Percentiles rank a stretch among this genome's conserved stretches.
Evolutionary conservation across 2,888 invertebrate genomes (phyloP).

Genomic region (Chorisops tibialis): DNA sequence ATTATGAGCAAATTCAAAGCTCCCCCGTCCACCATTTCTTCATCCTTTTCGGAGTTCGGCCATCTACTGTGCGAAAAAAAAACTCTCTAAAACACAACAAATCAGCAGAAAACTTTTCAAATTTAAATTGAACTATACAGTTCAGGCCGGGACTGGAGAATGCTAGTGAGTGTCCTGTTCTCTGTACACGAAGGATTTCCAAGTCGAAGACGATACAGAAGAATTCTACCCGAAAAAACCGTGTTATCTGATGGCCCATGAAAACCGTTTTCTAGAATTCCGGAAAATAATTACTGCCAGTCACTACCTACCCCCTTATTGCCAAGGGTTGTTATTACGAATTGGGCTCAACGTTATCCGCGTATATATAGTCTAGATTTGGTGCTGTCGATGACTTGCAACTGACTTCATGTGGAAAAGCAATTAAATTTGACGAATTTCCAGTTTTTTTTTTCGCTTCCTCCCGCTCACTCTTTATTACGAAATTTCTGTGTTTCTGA

Average conservation of each 20-base stretch:
- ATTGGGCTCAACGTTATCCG: not conserved
- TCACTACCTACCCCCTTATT: conserved; percentile 5
- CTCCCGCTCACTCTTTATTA: too few species aligned
- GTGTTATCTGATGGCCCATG: conserved; percentile 27
- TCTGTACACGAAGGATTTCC: not conserved
- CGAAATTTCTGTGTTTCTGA: too few species aligned
- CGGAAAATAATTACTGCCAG: conserved; percentile 27
- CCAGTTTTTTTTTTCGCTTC: not conserved
- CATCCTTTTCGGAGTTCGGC: not conserved
- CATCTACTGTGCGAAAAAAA: not conserved
- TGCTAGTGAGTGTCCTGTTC: not conserved
- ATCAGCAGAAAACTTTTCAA: conserved; percentile 17
- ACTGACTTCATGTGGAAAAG: conserved; percentile 54
- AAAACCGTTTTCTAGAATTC: conserved; percentile 23
- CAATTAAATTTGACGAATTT: conserved; percentile 36
- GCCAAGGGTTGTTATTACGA: not conserved
- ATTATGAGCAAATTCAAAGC: too few species aligned
- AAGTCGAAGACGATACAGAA: not conserved
- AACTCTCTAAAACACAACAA: not conserved
- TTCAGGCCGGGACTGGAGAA: not conserved
- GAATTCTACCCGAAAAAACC: not conserved
- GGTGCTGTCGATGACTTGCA: conserved; percentile 53
- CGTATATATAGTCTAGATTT: not conserved
- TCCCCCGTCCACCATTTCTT: not conserved
- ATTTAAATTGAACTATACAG: conserved; percentile 15